Percentiles rank a stretch among this genome's conserved stretches.
phyloP scores from a whole-genome alignment of 2,888 invertebrate species.

The Leucophenga maculata region DNA sequence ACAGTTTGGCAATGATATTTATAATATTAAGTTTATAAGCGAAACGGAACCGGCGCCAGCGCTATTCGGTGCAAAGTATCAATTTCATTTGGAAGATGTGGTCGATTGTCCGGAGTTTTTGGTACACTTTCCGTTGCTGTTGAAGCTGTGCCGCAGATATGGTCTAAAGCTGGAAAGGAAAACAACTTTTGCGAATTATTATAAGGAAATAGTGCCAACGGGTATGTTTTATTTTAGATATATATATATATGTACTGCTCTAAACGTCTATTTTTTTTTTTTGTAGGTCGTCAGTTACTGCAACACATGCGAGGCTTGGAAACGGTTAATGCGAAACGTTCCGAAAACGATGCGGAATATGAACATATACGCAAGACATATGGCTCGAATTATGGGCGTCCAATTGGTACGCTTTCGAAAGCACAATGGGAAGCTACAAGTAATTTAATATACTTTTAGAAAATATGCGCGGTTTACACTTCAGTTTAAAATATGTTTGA shows the following conservation, averaged over 20 bases:
- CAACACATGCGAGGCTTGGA: constrained; percentile 87
- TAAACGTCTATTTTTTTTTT: not conserved
- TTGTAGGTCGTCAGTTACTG: constrained; percentile 74
- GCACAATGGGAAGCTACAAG: constrained; percentile 95
- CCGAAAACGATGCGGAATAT: constrained; percentile 79
- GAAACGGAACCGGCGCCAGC: constrained; percentile 79
- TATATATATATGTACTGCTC: not conserved
- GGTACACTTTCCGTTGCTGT: constrained; percentile 90
- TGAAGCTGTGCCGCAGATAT: constrained; percentile 81
- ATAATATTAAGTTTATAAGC: constrained; percentile 81
- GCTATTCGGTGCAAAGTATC: constrained; percentile 95
- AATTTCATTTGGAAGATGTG: constrained; percentile 95
- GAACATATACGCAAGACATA: constrained; percentile 78
- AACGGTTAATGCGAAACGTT: constrained; percentile 79
- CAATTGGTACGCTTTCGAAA: constrained; percentile 86
- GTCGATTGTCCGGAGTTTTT: constrained; percentile 99
- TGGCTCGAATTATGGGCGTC: constrained; percentile 68
- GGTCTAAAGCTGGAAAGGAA: constrained; percentile 80
- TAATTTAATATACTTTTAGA: constrained; percentile 71
- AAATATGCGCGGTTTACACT: too few relatives aligned
- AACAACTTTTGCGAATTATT: constrained; percentile 86
- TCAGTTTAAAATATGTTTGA: too few relatives aligned
- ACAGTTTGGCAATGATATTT: constrained; percentile 83
- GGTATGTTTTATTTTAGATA: constrained; percentile 46
- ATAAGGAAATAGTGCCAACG: constrained; percentile 67